phyloP scores from a whole-genome alignment of 1,140 invertebrate genomes.

The Bombus huntii region DNA sequence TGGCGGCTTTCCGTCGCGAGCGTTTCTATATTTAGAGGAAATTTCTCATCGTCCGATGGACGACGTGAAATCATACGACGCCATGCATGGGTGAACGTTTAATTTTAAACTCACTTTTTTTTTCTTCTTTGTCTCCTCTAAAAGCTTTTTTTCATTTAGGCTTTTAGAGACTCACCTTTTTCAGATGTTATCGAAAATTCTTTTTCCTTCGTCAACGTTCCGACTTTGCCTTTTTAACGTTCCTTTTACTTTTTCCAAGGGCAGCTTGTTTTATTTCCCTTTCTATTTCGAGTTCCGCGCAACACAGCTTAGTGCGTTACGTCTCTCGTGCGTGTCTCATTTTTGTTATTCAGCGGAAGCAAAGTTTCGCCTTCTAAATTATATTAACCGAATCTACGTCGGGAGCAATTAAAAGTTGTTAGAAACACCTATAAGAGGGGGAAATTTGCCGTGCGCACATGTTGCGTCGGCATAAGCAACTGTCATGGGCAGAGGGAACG shows the following conservation, averaged over 20 bases:
- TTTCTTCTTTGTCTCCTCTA: background rate
- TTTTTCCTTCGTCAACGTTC: too few species aligned
- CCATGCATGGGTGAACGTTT: background rate
- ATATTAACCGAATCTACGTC: background rate
- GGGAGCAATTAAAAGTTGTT: background rate
- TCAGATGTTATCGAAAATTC: background rate
- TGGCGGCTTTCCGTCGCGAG: background rate
- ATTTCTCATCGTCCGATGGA: background rate
- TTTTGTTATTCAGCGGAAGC: background rate
- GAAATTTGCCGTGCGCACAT: background rate
- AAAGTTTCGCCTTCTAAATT: too few species aligned
- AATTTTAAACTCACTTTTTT: background rate
- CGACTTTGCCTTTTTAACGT: too few species aligned
- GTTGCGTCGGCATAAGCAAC: background rate
- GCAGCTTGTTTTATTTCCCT: background rate
- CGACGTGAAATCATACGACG: background rate
- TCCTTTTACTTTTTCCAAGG: too few species aligned
- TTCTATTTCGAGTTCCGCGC: background rate
- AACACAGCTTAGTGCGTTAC: background rate
- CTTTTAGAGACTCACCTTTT: background rate
- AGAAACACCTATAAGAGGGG: background rate
- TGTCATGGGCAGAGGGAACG: constrained; percentile 41
- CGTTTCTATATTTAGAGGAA: constrained; percentile 25
- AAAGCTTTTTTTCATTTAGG: background rate
- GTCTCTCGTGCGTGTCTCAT: background rate